Base-by-base conservation (phyloP, 2,797 vertebrate species). In the Erpetoichthys calabaricus region DNA sequence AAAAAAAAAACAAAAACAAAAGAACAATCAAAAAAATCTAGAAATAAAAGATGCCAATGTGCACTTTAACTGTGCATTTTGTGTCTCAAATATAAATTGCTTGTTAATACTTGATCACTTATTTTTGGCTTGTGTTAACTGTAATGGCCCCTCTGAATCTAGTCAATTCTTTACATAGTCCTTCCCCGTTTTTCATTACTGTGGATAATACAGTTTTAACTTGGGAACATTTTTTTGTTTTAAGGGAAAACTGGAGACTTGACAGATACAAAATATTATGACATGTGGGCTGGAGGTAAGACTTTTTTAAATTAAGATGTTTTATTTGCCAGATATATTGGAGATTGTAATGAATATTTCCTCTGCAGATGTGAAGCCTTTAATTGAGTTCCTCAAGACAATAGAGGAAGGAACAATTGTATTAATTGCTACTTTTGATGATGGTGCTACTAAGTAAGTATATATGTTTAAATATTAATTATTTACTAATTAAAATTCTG, bases 241-340 rank as follows among this genome's bases (percentile, higher is more conserved):
- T 41, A 65, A 98, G 96, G 92, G 8, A 89, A 69, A 81, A 91
- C 86, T 0, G 94, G 92, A 10, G 80, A 86, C 25, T 54, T 79
- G 3, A 4, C 85, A 49, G 88, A 86, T 57, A 90, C 89, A 0
- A 86, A 79, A 0, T 87, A 57, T 71, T 94, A 85, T 66, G 94
- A 99, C 75, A 88, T 98, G 88, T 99, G 91, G 91, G 86, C 81
- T 56, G 94, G 91, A 89, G 92, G 96, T 96, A 83, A 77, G 88
- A 46, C 1, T 42, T 4, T 4, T 53, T 59, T 53, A 42, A 5
- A 10, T 45, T 10, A 42, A 56, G 42, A n/a, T 51, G n/a, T 6
- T 51, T n/a, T 9, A n/a, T 6, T n/a, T 25, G 8, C 41, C 50
- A 51, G 41, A 6, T 5, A 51, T 51, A 51, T 5, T 44, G 6